A percentile compares a stretch with the other conserved stretches of the same genome.
Conservation (phyloP, 2,888 invertebrate genomes). For the Papilio elwesi region DNA sequence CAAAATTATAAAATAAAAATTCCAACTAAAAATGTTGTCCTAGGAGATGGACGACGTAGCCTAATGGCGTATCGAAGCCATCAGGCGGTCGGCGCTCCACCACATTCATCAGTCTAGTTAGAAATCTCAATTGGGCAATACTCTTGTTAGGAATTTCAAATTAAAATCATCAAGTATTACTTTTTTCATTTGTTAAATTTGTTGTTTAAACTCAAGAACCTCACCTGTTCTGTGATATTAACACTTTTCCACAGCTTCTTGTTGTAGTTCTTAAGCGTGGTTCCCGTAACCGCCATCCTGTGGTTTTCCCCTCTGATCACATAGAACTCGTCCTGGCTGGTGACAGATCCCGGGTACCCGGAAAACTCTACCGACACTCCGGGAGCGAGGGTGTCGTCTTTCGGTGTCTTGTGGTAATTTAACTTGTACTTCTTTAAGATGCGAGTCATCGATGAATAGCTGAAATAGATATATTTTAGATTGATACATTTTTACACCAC, state of each 20-base stretch:
- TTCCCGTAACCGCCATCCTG: constrained; percentile 89
- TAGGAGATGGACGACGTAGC: too few species aligned
- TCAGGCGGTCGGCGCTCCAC: too few species aligned
- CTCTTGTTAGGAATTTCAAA: too few species aligned
- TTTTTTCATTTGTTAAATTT: too few species aligned
- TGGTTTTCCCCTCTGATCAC: constrained; percentile 84
- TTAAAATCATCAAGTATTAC: too few species aligned
- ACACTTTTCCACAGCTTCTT: constrained; percentile 87
- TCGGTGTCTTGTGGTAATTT: constrained; percentile 86
- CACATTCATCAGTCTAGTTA: too few species aligned
- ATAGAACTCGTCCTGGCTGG: constrained; percentile 94
- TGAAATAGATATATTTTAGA: constrained; percentile 54
- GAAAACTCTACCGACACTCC: constrained; percentile 90
- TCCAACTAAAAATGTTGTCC: too few species aligned
- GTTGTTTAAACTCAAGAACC: too few species aligned
- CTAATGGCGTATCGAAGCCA: too few species aligned
- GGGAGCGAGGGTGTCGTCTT: constrained; percentile 82
- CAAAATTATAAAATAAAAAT: too few species aligned
- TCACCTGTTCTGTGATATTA: constrained; percentile 84
- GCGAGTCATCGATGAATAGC: constrained; percentile 92
- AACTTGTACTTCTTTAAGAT: constrained; percentile 94
- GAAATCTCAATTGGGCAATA: too few species aligned
- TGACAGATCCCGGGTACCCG: constrained; percentile 92
- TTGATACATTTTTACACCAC: too few species aligned
- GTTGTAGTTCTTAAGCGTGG: constrained; percentile 91